phyloP scores from a whole-genome alignment of 1,140 invertebrate genomes.

The Andricus grossulariae region DNA sequence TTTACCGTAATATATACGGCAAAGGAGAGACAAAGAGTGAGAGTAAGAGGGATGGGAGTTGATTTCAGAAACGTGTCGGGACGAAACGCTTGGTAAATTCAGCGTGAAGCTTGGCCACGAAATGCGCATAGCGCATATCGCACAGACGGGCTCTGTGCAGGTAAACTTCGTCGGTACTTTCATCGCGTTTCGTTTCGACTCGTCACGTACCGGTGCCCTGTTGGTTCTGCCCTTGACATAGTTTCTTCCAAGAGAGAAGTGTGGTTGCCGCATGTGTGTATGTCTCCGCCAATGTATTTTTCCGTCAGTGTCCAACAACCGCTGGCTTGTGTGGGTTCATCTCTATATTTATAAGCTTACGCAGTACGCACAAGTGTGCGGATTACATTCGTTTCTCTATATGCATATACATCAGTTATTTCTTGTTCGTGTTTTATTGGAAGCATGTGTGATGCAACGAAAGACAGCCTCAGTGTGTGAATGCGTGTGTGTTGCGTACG shows the following conservation, averaged over 20 bases:
- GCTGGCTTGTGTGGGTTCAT: conserved; percentile 8
- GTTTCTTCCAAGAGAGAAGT: conserved; percentile 55
- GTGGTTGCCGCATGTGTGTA: conserved; percentile 7
- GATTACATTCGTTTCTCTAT: conserved; percentile 6
- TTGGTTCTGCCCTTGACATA: conserved; percentile 71
- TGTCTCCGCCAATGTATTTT: neutral
- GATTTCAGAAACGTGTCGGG: neutral
- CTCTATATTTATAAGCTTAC: conserved; percentile 20
- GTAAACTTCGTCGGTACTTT: conserved; percentile 59
- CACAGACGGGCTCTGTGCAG: conserved; percentile 41
- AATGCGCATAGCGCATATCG: conserved; percentile 10
- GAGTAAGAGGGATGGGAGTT: neutral
- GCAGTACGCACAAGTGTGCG: conserved; percentile 2
- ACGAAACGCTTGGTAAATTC: conserved; percentile 37
- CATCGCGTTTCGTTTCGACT: conserved; percentile 64
- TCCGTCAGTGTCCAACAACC: neutral
- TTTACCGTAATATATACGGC: conserved; percentile 7
- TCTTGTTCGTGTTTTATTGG: too few species aligned
- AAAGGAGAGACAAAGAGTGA: conserved; percentile 27
- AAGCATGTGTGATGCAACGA: too few species aligned
- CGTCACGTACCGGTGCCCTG: conserved; percentile 67
- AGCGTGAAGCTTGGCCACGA: conserved; percentile 36
- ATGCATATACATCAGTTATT: neutral
- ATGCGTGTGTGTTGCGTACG: too few species aligned
- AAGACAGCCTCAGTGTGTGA: too few species aligned